Conservation (phyloP, 1,140 invertebrate genomes). For the Cardiocondyla obscurior region DNA sequence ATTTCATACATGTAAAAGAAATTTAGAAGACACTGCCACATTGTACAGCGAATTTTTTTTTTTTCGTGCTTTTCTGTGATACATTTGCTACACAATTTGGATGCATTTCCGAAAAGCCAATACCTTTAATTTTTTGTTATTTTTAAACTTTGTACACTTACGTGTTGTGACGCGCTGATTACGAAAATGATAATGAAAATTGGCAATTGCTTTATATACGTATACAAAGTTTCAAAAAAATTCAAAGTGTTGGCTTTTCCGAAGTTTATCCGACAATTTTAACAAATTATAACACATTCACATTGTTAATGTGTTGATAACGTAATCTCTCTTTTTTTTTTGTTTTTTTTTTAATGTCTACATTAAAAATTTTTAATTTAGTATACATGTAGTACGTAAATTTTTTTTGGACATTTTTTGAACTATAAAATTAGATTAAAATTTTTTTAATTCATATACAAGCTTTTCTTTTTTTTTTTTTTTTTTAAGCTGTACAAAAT, state of each 20-base stretch:
- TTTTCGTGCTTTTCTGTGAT: conserved; percentile 40
- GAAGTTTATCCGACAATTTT: no score
- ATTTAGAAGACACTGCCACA: conserved; percentile 39
- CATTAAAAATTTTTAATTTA: background rate
- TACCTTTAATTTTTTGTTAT: no score
- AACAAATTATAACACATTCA: background rate
- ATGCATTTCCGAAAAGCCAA: no score
- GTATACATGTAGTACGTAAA: background rate
- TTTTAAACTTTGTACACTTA: no score
- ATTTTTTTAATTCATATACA: background rate
- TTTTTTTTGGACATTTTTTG: no score
- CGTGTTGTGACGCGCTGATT: no score
- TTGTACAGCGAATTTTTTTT: conserved; percentile 51
- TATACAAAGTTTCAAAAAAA: no score
- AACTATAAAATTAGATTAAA: conserved; percentile 5
- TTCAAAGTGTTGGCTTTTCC: no score
- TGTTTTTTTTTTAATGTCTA: background rate
- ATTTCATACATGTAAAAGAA: background rate
- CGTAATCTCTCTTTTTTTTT: background rate
- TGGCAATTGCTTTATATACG: no score
- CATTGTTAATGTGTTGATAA: conserved; percentile 19
- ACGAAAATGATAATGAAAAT: no score
- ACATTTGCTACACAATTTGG: background rate
- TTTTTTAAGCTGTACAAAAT: conserved; percentile 17
- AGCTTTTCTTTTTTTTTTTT: conserved; percentile 4